Conservation (phyloP, 2,888 invertebrate genomes). For the Druceiella hillmani region DNA sequence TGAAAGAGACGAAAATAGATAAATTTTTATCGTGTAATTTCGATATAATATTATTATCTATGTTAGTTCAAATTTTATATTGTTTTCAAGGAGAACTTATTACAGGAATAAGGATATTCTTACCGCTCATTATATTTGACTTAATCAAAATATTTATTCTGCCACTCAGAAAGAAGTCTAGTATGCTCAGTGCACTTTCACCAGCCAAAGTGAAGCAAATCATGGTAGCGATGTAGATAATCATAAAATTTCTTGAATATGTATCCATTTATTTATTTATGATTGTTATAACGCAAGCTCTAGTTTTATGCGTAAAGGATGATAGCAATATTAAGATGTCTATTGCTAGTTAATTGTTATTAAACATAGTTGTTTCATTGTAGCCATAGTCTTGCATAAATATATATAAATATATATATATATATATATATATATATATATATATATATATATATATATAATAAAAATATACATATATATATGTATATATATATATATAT, state of each 20-base stretch:
- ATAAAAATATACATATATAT: too few relatives aligned
- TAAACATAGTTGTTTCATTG: too few relatives aligned
- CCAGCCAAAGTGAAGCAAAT: constrained; percentile 35
- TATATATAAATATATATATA: too few relatives aligned
- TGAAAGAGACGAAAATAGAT: too few relatives aligned
- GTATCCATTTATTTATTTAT: constrained; percentile 50
- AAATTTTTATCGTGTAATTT: constrained; percentile 36
- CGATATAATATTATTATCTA: constrained; percentile 42
- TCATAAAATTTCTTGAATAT: constrained; percentile 39
- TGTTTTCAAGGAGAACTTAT: constrained; percentile 32
- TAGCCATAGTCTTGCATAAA: too few relatives aligned
- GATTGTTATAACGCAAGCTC: constrained; percentile 46
- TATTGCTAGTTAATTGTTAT: too few relatives aligned
- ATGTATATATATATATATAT: too few relatives aligned
- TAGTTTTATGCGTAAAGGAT: too few relatives aligned
- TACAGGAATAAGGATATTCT: constrained; percentile 43
- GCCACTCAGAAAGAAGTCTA: constrained; percentile 34
- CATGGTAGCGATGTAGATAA: constrained; percentile 32
- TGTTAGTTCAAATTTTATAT: constrained; percentile 39
- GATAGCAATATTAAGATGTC: too few relatives aligned
- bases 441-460: too few relatives aligned
- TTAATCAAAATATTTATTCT: constrained; percentile 40
- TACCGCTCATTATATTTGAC: constrained; percentile 46
- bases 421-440: too few relatives aligned
- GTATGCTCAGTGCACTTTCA: constrained; percentile 37